Percentiles rank a stretch among this genome's conserved stretches.
These are phyloP conservation scores for Melanotus villosus DNA, from an alignment of 2,888 invertebrate species.

Conservation along the genomic window DNA sequence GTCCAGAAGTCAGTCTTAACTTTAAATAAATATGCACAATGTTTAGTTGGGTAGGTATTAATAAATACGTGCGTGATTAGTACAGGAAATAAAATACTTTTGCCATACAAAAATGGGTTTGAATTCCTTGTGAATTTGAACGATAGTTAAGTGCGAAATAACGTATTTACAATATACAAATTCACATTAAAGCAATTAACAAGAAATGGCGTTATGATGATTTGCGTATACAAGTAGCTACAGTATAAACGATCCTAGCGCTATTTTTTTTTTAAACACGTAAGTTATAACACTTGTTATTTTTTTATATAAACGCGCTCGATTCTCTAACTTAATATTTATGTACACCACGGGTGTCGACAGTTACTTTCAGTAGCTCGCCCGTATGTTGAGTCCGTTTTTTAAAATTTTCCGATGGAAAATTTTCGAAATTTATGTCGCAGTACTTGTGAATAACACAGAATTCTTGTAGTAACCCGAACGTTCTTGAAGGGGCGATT, in stretches of 20 bases:
- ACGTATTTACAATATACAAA: constrained; percentile 30
- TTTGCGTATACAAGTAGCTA: constrained; percentile 39
- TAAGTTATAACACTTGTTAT: constrained; percentile 15
- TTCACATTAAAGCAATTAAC: constrained; percentile 27
- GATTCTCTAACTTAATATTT: constrained; percentile 9
- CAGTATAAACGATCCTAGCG: constrained; percentile 33
- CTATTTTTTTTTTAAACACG: constrained; percentile 31
- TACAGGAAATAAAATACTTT: neutral
- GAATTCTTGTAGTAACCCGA: constrained; percentile 91
- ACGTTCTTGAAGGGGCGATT: constrained; percentile 87
- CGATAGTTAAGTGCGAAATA: constrained; percentile 33
- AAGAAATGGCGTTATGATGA: constrained; percentile 23
- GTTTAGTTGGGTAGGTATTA: neutral
- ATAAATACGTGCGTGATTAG: neutral
- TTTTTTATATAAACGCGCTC: constrained; percentile 15
- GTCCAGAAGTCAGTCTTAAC: constrained; percentile 45
- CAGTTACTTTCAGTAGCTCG: neutral
- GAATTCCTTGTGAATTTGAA: constrained; percentile 7
- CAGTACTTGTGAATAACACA: constrained; percentile 90
- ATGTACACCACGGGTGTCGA: constrained; percentile 2
- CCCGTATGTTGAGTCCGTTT: constrained; percentile 3
- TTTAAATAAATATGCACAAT: constrained; percentile 37
- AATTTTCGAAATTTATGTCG: constrained; percentile 73
- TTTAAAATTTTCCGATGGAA: neutral
- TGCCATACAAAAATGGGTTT: constrained; percentile 2